Conservation (phyloP, 1,140 invertebrate genomes). For the Atta texana region DNA sequence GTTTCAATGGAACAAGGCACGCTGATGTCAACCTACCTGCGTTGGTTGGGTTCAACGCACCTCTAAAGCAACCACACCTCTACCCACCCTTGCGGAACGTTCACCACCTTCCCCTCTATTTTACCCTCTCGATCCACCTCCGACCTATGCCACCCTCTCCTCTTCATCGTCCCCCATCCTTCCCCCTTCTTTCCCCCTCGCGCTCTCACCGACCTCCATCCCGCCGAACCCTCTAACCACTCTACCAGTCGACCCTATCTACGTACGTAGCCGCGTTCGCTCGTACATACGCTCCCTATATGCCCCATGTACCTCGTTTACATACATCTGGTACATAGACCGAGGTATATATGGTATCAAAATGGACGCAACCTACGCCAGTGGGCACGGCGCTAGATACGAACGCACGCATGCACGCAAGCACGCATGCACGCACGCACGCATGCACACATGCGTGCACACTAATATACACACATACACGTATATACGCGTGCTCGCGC, state of each 20-base stretch:
- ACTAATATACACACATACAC: conserved; percentile 24
- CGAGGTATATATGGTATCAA: conserved; percentile 78
- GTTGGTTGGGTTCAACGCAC: conserved; percentile 82
- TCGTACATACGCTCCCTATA: conserved; percentile 68
- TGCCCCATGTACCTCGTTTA: conserved; percentile 68
- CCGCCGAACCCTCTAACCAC: conserved; percentile 78
- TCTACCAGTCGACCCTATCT: conserved; percentile 78
- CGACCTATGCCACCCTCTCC: conserved; percentile 66
- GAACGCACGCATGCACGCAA: conserved; percentile 38
- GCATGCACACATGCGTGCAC: conserved; percentile 38
- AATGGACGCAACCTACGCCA: conserved; percentile 79
- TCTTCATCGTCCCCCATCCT: conserved; percentile 23
- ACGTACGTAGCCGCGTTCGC: conserved; percentile 73
- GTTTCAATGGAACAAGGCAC: conserved; percentile 82
- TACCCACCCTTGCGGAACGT: conserved; percentile 76
- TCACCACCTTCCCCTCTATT: conserved; percentile 75
- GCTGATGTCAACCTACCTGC: conserved; percentile 82
- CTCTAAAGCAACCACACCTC: conserved; percentile 82
- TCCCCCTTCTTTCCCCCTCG: conserved; percentile 45
- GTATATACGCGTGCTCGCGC: conserved; percentile 19
- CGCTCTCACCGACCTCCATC: conserved; percentile 71
- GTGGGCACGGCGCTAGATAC: conserved; percentile 74
- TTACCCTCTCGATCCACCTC: conserved; percentile 74
- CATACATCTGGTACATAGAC: conserved; percentile 73
- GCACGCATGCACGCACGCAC: conserved; percentile 28